These are phyloP conservation scores for Dasysyrphus albostriatus DNA, from an alignment of 2,888 invertebrate species.

Conservation along the genomic window DNA sequence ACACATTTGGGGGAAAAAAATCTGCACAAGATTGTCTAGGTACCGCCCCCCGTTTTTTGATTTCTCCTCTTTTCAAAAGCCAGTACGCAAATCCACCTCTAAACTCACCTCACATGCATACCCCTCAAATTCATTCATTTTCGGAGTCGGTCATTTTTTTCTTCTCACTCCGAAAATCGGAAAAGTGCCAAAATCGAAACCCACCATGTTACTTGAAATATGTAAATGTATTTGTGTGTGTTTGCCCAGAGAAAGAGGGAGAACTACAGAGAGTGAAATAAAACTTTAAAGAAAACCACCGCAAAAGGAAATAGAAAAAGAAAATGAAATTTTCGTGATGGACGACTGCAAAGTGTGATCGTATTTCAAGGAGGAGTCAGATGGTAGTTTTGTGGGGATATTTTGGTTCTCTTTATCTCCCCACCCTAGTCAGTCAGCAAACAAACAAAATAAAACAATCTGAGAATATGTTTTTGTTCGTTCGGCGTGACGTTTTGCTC, in stretches of 20 bases:
- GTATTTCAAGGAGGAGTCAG: slow-evolving; percentile 75
- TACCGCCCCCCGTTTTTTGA: slow-evolving; percentile 54
- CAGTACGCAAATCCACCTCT: slow-evolving; percentile 61
- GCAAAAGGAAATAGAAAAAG: slow-evolving; percentile 38
- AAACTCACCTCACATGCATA: slow-evolving; percentile 32
- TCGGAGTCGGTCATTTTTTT: slow-evolving; percentile 55
- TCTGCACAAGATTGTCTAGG: slow-evolving; percentile 52
- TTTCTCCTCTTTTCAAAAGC: slow-evolving; percentile 35
- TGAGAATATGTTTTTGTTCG: slow-evolving; percentile 43
- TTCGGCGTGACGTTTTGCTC: slow-evolving; percentile 43
- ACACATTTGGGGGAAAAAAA: slow-evolving; percentile 47
- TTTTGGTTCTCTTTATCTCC: slow-evolving; percentile 25
- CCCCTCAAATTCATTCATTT: slow-evolving; percentile 27
- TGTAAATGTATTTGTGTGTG: slow-evolving; percentile 5
- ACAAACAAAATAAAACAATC: slow-evolving; percentile 7
- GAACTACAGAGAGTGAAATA: slow-evolving; percentile 5
- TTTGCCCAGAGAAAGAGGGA: not conserved
- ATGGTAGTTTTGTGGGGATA: slow-evolving; percentile 47
- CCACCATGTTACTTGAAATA: not conserved
- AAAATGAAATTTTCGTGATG: slow-evolving; percentile 75
- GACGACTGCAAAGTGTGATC: slow-evolving; percentile 74
- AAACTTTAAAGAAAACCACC: not conserved
- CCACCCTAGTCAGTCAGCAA: not conserved
- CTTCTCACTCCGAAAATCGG: slow-evolving; percentile 29
- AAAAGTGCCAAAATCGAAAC: slow-evolving; percentile 2